Percentiles rank a stretch among this genome's conserved stretches.
Evolutionary conservation across 2,113 vertebrate genomes (phyloP).

Genomic region (Canis aureus): DNA sequence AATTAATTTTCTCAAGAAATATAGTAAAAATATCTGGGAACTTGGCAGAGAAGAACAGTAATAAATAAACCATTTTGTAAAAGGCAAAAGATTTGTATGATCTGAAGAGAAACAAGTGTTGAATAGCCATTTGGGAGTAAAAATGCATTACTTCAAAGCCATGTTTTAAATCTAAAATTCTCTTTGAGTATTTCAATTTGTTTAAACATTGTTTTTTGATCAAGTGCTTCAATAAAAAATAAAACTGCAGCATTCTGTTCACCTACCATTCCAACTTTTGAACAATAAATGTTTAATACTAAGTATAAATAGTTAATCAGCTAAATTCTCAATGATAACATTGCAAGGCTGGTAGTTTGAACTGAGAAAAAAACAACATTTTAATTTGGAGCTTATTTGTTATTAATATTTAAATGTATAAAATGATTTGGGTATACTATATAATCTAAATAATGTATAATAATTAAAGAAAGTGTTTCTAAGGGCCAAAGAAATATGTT

Average conservation of each 20-base stretch:
- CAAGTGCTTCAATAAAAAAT: constrained; percentile 9
- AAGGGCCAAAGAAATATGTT: neutral
- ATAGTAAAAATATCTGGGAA: neutral
- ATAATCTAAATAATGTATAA: neutral
- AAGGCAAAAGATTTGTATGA: neutral
- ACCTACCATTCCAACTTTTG: neutral
- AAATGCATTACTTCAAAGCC: neutral
- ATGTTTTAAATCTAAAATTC: neutral
- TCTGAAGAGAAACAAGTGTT: neutral
- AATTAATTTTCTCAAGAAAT: neutral
- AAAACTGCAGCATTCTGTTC: neutral
- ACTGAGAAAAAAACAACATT: neutral
- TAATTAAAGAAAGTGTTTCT: neutral
- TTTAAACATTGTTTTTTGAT: neutral
- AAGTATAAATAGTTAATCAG: constrained; percentile 43
- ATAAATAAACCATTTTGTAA: neutral
- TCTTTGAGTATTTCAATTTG: neutral
- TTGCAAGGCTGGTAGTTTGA: constrained; percentile 9
- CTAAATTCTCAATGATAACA: neutral
- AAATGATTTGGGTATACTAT: neutral
- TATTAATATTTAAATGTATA: neutral
- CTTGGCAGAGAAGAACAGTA: neutral
- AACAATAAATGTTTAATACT: neutral
- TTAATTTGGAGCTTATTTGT: neutral
- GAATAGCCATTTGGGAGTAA: neutral